These are phyloP conservation scores for Margaritifera margaritifera DNA, from an alignment of 2,888 invertebrate genomes.

Conservation along the genomic window DNA sequence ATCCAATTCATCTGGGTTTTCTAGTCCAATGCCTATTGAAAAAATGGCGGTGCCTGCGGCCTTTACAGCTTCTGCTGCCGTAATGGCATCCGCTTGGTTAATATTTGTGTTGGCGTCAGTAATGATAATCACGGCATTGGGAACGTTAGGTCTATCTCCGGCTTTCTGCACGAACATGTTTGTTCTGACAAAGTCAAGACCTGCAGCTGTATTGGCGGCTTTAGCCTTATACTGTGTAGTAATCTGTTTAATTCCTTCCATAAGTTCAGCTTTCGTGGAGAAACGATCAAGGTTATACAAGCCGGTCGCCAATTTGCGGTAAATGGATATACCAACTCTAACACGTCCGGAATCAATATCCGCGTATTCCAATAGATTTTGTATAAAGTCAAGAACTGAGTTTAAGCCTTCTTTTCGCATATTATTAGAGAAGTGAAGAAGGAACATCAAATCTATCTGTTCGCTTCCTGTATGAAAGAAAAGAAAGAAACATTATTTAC, in stretches of 20 bases:
- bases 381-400: constrained; percentile 42
- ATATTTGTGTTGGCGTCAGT: constrained; percentile 52
- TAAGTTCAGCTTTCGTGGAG: constrained; percentile 38
- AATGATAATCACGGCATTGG: constrained; percentile 54
- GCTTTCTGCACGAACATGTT: constrained; percentile 32
- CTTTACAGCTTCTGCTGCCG: constrained; percentile 33
- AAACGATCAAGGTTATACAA: constrained; percentile 55
- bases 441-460: constrained; percentile 51
- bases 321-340: constrained; percentile 47
- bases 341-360: constrained; percentile 51
- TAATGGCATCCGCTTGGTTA: constrained; percentile 25
- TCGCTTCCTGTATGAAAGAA: constrained; percentile 39
- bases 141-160: constrained; percentile 47
- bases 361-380: constrained; percentile 31
- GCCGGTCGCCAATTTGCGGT: constrained; percentile 30
- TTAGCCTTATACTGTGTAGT: constrained; percentile 33
- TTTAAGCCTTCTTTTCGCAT: constrained; percentile 31
- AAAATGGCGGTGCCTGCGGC: constrained; percentile 28
- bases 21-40: constrained; percentile 39
- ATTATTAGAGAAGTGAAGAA: constrained; percentile 48
- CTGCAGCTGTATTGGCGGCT: constrained; percentile 45
- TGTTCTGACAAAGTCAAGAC: constrained; percentile 44
- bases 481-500: too few relatives aligned
- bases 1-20: constrained; percentile 37
- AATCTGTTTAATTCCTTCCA: constrained; percentile 42